These are phyloP conservation scores for Onychostoma macrolepis DNA, from an alignment of 2,113 vertebrate genomes.

Conservation along the genomic window DNA sequence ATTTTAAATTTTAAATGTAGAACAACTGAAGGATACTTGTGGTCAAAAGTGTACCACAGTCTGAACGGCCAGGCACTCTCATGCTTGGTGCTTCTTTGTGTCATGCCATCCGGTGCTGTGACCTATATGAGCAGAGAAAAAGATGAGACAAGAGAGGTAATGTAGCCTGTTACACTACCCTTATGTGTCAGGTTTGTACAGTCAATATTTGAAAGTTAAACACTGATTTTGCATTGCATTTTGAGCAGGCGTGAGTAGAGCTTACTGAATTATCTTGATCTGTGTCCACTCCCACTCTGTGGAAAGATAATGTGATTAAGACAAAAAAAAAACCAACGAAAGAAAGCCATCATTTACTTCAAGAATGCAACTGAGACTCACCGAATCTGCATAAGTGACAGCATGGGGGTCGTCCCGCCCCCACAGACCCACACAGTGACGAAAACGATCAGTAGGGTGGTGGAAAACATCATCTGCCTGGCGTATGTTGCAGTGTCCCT, in stretches of 20 bases:
- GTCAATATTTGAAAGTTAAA: slow-evolving; percentile 5
- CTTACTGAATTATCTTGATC: slow-evolving; percentile 90
- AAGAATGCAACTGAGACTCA: slow-evolving; percentile 51
- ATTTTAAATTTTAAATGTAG: not conserved
- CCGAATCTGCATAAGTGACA: slow-evolving; percentile 92
- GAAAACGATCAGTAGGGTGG: slow-evolving; percentile 94
- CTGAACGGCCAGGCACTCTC: slow-evolving; percentile 96
- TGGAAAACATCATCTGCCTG: slow-evolving; percentile 96
- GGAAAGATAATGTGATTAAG: not conserved
- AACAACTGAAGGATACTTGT: slow-evolving; percentile 90
- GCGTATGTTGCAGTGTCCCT: slow-evolving; percentile 93
- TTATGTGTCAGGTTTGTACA: not conserved
- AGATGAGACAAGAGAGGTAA: not conserved
- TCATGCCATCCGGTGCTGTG: slow-evolving; percentile 79
- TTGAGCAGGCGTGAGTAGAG: not conserved
- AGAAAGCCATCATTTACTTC: not conserved
- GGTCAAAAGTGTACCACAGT: slow-evolving; percentile 98
- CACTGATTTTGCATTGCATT: not conserved
- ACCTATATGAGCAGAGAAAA: slow-evolving; percentile 49
- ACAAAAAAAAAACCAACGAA: not conserved
- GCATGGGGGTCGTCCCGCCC: slow-evolving; percentile 91
- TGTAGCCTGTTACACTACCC: not conserved
- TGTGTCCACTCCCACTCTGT: slow-evolving; percentile 92
- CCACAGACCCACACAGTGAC: slow-evolving; percentile 97
- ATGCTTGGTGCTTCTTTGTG: slow-evolving; percentile 86